These are phyloP conservation scores for Thysanoteuthis rhombus DNA, from an alignment of 2,888 invertebrate genomes.

Conservation along the genomic window DNA sequence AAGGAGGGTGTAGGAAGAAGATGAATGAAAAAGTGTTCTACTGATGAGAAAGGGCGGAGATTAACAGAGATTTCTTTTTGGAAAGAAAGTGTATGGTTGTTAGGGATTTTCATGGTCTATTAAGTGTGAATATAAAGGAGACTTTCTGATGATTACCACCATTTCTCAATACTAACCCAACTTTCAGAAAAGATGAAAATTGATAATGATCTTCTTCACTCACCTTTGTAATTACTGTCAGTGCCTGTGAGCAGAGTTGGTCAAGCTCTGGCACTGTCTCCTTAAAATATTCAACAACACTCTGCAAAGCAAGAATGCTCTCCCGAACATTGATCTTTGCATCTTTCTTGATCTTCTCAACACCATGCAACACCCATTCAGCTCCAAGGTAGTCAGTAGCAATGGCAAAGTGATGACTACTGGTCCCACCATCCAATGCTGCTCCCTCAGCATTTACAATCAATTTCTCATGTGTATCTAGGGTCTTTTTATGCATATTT, in stretches of 20 bases:
- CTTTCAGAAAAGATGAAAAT: no score
- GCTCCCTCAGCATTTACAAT: background rate
- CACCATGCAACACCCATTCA: constrained; percentile 13
- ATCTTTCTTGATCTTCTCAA: constrained; percentile 21
- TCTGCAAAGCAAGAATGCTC: constrained; percentile 24
- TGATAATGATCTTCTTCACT: background rate
- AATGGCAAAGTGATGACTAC: background rate
- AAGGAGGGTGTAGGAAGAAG: no score
- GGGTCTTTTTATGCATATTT: background rate
- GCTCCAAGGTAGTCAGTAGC: constrained; percentile 15
- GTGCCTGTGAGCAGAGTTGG: constrained; percentile 26
- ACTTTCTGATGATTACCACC: no score
- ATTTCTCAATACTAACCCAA: no score
- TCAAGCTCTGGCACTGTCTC: constrained; percentile 27
- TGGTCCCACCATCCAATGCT: background rate
- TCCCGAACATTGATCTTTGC: constrained; percentile 28
- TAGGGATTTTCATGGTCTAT: no score
- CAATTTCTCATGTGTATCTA: background rate
- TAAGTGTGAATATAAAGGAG: no score
- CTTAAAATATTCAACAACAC: constrained; percentile 28
- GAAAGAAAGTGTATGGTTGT: no score
- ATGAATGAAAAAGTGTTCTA: no score
- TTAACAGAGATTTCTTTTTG: no score
- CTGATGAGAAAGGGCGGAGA: no score
- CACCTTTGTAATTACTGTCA: constrained; percentile 31